phyloP scores from a whole-genome alignment of 2,113 vertebrate species.

The Noctilio leporinus region DNA sequence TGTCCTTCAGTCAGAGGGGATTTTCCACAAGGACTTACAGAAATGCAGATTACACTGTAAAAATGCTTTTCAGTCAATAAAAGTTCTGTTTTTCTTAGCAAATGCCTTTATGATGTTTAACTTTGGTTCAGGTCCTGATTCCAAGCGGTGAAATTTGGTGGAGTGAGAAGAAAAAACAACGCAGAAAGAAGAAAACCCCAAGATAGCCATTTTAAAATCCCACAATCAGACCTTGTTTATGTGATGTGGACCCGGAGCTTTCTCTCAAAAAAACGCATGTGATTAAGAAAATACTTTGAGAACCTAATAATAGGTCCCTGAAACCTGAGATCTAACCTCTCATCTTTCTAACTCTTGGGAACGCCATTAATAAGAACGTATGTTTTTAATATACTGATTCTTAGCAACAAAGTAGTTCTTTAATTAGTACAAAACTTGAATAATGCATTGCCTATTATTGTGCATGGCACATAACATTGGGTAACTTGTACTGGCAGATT shows the following conservation, averaged over 20 bases:
- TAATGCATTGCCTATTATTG: constrained; percentile 39
- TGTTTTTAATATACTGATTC: constrained; percentile 67
- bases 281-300: constrained; percentile 66
- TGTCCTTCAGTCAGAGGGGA: constrained; percentile 37
- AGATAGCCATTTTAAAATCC: constrained; percentile 14
- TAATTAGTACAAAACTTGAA: constrained; percentile 69
- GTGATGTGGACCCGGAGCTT: not conserved
- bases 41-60: constrained; percentile 68
- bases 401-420: constrained; percentile 70
- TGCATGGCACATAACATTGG: not conserved
- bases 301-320: constrained; percentile 63
- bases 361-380: constrained; percentile 50
- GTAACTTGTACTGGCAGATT: constrained; percentile 65
- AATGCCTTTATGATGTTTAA: constrained; percentile 72
- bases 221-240: constrained; percentile 58
- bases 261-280: constrained; percentile 45
- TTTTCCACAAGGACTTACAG: constrained; percentile 62
- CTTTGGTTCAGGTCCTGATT: constrained; percentile 56
- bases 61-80: constrained; percentile 71
- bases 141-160: constrained; percentile 42
- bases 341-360: constrained; percentile 58
- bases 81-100: constrained; percentile 49
- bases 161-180: constrained; percentile 20
- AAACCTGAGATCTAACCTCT: constrained; percentile 66
- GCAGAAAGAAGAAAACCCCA: constrained; percentile 35